These are phyloP conservation scores for Cryptoleucopteryx plumbea DNA, from an alignment of 2,113 vertebrate genomes.

Conservation along the genomic window DNA sequence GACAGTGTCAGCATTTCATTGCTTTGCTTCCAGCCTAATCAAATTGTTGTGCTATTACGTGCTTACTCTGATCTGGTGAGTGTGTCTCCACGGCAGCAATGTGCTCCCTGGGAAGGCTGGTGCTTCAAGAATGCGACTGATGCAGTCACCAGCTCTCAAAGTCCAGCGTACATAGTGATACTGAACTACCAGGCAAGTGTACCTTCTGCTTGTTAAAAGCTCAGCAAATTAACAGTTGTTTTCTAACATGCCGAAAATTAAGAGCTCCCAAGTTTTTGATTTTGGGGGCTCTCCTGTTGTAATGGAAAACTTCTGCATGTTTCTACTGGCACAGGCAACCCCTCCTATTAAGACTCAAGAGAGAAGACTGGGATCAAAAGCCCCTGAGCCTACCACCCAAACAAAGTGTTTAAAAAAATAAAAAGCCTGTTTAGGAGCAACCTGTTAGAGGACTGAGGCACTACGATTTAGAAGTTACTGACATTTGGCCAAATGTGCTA, in stretches of 20 bases:
- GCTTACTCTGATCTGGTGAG: background rate
- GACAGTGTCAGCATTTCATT: background rate
- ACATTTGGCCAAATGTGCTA: background rate
- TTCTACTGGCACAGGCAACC: background rate
- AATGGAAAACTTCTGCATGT: background rate
- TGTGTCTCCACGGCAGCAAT: background rate
- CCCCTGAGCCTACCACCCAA: background rate
- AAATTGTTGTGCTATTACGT: background rate
- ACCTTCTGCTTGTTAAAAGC: background rate
- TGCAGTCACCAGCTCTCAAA: background rate
- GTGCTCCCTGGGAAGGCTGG: background rate
- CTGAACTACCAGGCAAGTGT: background rate
- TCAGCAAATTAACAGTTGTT: background rate
- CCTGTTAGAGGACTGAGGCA: background rate
- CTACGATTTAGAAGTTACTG: background rate
- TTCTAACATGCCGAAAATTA: background rate
- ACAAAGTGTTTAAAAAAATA: background rate
- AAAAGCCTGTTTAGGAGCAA: background rate
- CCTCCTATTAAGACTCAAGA: background rate
- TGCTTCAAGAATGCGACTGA: background rate
- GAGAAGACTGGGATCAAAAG: background rate
- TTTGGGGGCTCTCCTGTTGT: background rate
- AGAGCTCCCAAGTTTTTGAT: background rate
- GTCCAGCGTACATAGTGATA: background rate
- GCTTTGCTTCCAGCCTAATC: slow-evolving; percentile 2